Percentiles rank a stretch among this genome's conserved stretches.
Conservation (phyloP, 2,797 vertebrate species). For the Enteromius argenteus region DNA sequence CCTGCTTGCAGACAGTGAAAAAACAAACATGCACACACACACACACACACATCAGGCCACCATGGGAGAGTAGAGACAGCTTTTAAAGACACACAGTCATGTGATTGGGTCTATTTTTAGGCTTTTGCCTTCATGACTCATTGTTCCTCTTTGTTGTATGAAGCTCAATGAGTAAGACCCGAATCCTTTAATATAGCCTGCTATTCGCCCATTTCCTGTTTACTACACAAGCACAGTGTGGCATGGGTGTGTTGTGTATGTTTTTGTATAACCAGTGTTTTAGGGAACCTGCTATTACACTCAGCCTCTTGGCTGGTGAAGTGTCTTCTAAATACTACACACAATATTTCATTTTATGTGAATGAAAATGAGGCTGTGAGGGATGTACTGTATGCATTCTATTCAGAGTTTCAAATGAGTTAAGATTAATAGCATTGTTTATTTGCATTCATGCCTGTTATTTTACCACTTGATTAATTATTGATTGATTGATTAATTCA, state of each 20-base stretch:
- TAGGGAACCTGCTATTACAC: not conserved
- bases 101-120: constrained; percentile 44
- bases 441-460: not conserved
- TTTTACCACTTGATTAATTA: not conserved
- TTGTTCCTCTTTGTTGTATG: constrained; percentile 40
- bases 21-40: not conserved
- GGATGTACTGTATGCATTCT: not conserved
- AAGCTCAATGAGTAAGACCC: constrained; percentile 16
- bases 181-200: constrained; percentile 19
- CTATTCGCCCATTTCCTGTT: constrained; percentile 43
- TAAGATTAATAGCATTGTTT: not conserved
- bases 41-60: not conserved
- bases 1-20: not conserved
- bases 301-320: not conserved
- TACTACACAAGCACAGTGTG: constrained; percentile 20
- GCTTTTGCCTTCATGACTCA: constrained; percentile 13
- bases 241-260: constrained; percentile 32
- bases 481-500: not conserved
- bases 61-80: not conserved
- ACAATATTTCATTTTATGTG: not conserved
- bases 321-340: not conserved
- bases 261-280: constrained; percentile 15
- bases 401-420: not conserved
- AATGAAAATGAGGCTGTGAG: not conserved
- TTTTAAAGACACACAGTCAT: constrained; percentile 41